Evolutionary conservation across 2,797 vertebrate species (phyloP).

Genomic region (Rhinichthys osculus): DNA sequence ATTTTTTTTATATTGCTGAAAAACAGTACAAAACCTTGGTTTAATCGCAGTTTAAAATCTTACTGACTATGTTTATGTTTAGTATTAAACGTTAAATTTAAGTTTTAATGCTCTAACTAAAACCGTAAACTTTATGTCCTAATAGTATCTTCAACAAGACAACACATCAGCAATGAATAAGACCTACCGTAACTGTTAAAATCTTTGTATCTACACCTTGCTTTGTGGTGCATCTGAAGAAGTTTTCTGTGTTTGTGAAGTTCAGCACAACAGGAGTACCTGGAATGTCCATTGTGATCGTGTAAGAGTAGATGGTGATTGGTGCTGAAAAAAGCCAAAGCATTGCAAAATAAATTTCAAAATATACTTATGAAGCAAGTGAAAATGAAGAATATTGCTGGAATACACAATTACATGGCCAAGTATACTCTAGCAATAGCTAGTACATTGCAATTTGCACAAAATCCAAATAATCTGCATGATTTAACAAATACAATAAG

Average conservation of each 20-base stretch:
- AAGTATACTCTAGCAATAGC: background rate
- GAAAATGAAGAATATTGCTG: background rate
- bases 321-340: slow-evolving; percentile 64
- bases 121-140: background rate
- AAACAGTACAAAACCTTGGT: background rate
- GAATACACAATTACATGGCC: background rate
- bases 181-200: slow-evolving; percentile 73
- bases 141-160: background rate
- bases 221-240: slow-evolving; percentile 70
- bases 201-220: slow-evolving; percentile 10
- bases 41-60: background rate
- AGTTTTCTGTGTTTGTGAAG: slow-evolving; percentile 73
- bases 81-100: background rate
- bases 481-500: background rate
- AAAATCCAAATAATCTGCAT: background rate
- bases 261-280: slow-evolving; percentile 80
- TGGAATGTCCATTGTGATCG: slow-evolving; percentile 15
- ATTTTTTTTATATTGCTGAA: slow-evolving; percentile 68
- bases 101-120: background rate
- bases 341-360: background rate
- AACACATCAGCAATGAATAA: background rate
- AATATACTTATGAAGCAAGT: background rate
- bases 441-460: background rate
- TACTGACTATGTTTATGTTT: background rate
- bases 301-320: slow-evolving; percentile 81